Base-by-base conservation (phyloP, 1,140 invertebrate species). In the Philotrypesis tridentata region DNA sequence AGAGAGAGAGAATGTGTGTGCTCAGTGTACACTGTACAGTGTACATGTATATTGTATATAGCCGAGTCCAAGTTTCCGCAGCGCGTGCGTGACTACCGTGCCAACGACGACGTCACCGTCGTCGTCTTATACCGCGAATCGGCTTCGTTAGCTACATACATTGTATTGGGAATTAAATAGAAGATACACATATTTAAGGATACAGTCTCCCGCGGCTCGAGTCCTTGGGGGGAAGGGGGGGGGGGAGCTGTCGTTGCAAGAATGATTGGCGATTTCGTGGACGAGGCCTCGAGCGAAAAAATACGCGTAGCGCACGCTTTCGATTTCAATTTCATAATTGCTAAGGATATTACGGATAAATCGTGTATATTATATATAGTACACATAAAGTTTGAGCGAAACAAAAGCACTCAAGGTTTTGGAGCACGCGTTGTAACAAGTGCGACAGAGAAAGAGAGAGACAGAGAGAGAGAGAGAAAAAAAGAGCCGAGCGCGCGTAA, bases 51-150 rank as follows among this genome's bases (percentile, higher is more conserved):
- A 63, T 14, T 2, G 0, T n/a, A 61, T n/a, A 3, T 23, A 63
- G 63, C 23, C 23, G 63, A 65, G 23, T 55, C 48, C 48, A 55
- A 65, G 63, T 65, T 25, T 25, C 63, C 25, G 25, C 7, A 25
- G 63, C 27, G 63, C 8, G 63, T 29, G 63, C 63, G 63, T 65
- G 63, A 65, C 27, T 65, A 29, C 63, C 27, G 23, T 65, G 63
- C 63, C 63, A 65, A 65, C 9, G 63, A 65, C 63, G 63, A 12
- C 25, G 63, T 12, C 63, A n/a, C 2, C 55, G 61, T 8, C 25
- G 61, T 2, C 61, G 27, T 25, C 63, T 65, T 65, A n/a, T n/a
- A 65, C 63, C n/a, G 27, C 63, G 63, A 65, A 65, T 65, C 63
- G 63, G 23, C 25, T 65, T 65, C 63, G 27, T 65, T 65, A 65